These are phyloP conservation scores for Tympanuchus pallidicinctus DNA, from an alignment of 2,113 vertebrate genomes.

Conservation along the genomic window DNA sequence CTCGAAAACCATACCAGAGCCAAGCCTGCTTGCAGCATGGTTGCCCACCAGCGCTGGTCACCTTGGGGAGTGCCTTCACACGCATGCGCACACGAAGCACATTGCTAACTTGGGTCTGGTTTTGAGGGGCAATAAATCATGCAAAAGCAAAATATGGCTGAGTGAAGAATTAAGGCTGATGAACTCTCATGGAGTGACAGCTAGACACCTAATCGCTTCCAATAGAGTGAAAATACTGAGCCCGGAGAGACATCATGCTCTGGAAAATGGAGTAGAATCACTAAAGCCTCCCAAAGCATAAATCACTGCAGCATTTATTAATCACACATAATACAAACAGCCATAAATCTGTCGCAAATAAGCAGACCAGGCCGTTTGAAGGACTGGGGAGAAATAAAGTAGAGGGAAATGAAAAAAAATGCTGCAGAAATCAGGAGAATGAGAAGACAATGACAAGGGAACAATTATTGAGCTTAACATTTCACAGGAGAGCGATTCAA, in stretches of 20 bases:
- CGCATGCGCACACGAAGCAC: not conserved
- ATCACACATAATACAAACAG: slow-evolving; percentile 31
- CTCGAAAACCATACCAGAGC: not conserved
- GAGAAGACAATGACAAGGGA: not conserved
- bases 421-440: not conserved
- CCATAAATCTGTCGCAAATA: slow-evolving; percentile 7
- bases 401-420: not conserved
- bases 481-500: not conserved
- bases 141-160: not conserved
- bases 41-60: not conserved
- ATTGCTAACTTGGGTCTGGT: not conserved
- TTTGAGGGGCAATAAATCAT: not conserved
- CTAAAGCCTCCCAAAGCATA: not conserved
- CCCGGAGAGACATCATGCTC: not conserved
- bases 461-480: not conserved
- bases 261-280: slow-evolving; percentile 20
- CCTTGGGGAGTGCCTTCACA: not conserved
- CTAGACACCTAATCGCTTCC: slow-evolving; percentile 1
- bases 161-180: slow-evolving; percentile 37
- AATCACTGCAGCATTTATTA: slow-evolving; percentile 37
- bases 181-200: not conserved
- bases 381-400: not conserved
- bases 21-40: not conserved
- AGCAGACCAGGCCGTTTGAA: not conserved
- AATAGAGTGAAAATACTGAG: not conserved